Evolutionary conservation across 1,140 invertebrate genomes (phyloP).

Genomic region (Macrobrachium nipponense): DNA sequence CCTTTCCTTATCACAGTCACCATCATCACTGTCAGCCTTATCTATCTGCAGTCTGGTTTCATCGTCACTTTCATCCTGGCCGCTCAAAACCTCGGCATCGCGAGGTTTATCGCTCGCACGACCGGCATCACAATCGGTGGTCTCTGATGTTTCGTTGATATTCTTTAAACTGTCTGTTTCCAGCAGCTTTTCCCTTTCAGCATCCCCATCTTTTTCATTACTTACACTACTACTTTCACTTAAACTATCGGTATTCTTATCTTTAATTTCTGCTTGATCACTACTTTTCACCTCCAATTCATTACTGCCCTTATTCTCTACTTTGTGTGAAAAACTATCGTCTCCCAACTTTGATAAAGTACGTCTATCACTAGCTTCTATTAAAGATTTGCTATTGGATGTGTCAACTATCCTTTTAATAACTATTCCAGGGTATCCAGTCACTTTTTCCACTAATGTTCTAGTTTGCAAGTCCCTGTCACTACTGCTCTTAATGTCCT

Average conservation of each 20-base stretch:
- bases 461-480: too few species aligned
- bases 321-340: background rate
- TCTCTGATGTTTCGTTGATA: slow-evolving; percentile 5
- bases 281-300: background rate
- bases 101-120: background rate
- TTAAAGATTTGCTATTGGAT: too few species aligned
- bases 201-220: background rate
- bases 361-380: too few species aligned
- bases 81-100: background rate
- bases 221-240: background rate
- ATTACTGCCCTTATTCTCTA: slow-evolving; percentile 9
- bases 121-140: background rate
- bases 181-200: slow-evolving; percentile 18
- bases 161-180: slow-evolving; percentile 26
- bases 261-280: background rate
- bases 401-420: too few species aligned
- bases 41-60: slow-evolving; percentile 27
- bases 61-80: slow-evolving; percentile 4
- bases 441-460: too few species aligned
- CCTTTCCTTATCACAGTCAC: background rate
- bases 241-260: background rate
- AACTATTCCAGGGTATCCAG: too few species aligned
- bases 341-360: too few species aligned
- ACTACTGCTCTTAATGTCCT: background rate
- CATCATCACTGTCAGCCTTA: slow-evolving; percentile 59